Percentiles rank a stretch among this genome's conserved stretches.
Evolutionary conservation across 2,797 vertebrate genomes (phyloP).

Genomic region (Karalla daura): DNA sequence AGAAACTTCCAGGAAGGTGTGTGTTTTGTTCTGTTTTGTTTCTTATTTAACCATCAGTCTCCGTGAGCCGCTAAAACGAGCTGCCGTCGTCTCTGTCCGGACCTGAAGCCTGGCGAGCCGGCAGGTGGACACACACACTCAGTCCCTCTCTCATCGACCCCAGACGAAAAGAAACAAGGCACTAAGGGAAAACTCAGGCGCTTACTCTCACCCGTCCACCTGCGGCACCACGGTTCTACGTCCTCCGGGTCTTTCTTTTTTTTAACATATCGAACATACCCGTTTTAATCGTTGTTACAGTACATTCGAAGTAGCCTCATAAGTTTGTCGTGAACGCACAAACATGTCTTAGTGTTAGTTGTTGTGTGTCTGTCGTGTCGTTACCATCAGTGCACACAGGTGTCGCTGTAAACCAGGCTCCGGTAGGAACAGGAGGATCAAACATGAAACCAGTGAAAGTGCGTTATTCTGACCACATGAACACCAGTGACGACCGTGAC

Average conservation of each 20-base stretch:
- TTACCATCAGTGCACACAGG: too few relatives aligned
- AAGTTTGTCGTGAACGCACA: too few relatives aligned
- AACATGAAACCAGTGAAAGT: background rate
- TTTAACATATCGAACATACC: too few relatives aligned
- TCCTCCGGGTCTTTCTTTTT: too few relatives aligned
- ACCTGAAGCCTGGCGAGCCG: background rate
- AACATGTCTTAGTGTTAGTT: too few relatives aligned
- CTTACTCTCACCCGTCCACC: conserved; percentile 36
- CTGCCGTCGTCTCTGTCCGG: background rate
- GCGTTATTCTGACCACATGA: too few relatives aligned
- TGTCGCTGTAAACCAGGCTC: background rate
- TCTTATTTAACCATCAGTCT: too few relatives aligned
- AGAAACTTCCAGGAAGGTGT: too few relatives aligned
- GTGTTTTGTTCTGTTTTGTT: too few relatives aligned
- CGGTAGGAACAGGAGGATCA: background rate
- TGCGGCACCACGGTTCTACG: background rate
- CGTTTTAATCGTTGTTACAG: too few relatives aligned
- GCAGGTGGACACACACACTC: conserved; percentile 15
- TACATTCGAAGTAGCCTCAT: too few relatives aligned
- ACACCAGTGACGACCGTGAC: background rate
- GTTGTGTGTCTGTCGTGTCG: too few relatives aligned
- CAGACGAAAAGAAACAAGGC: conserved; percentile 48
- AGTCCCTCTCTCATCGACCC: conserved; percentile 19
- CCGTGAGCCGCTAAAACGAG: background rate
- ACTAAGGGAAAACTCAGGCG: conserved; percentile 43